Evolutionary conservation across 2,113 vertebrate genomes (phyloP).

Genomic region (Anhinga anhinga): DNA sequence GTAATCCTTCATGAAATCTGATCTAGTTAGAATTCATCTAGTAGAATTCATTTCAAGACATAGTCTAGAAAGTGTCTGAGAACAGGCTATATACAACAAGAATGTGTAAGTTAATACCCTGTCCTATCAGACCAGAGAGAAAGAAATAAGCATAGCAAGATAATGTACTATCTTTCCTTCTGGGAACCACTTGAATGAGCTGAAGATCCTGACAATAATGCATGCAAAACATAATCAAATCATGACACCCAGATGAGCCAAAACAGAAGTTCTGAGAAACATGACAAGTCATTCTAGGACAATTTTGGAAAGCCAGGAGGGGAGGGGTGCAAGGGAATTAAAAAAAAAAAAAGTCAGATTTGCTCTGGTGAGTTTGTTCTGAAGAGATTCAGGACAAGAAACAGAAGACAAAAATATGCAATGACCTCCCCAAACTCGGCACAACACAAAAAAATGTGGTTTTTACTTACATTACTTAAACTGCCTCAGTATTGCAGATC

Average conservation of each 20-base stretch:
- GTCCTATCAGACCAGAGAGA: not conserved
- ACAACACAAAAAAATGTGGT: not conserved
- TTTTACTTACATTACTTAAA: not conserved
- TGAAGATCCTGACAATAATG: not conserved
- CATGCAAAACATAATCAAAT: not conserved
- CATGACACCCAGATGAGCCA: not conserved
- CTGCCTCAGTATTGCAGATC: not conserved
- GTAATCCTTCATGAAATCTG: slow-evolving; percentile 7
- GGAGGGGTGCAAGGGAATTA: not conserved
- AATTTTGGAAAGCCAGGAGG: not conserved
- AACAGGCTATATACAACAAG: not conserved
- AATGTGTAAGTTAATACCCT: not conserved
- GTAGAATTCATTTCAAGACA: not conserved
- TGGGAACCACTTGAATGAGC: not conserved
- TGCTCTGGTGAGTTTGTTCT: not conserved
- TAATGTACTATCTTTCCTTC: not conserved
- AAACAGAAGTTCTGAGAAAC: not conserved
- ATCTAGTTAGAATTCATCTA: not conserved
- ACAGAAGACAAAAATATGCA: not conserved
- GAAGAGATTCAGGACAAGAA: not conserved
- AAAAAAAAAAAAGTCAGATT: not conserved
- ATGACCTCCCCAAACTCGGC: not conserved
- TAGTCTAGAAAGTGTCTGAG: not conserved
- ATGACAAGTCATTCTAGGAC: not conserved
- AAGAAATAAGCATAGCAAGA: not conserved